Base-by-base conservation (phyloP, 2,888 invertebrate species). In the Parthenolecanium corni region DNA sequence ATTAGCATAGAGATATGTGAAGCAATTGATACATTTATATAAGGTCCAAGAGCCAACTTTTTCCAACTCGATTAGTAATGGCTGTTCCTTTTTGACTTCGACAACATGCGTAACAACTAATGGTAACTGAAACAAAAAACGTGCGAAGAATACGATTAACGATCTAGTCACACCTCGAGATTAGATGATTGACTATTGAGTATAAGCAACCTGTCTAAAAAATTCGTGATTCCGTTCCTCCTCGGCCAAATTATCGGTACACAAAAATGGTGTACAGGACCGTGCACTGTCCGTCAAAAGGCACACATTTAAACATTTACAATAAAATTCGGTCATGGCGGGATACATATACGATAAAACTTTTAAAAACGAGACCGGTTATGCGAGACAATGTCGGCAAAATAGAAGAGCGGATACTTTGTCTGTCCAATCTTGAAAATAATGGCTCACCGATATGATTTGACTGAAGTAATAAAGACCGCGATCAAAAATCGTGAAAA, bases 231-330 rank as follows among this genome's bases (percentile, higher is more conserved):
- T 38, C 38, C 49, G 47, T 49, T 61, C 61, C 6, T 61, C 61
- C 1, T 61, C 61, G 16, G 61, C 38, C 12, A 61, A 20, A 23
- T 6, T 16, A 36, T 49, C 31, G 16, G 38, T 23, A 36, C 49
- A 49, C n/a, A 14, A 18, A 31, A 31, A 31, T 31, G 31, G 31
- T 31, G 9, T 9, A 11, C 16, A 16, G 11, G 11, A 11, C 20
- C 38, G 20, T 16, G 16, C 36, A 36, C 31, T 38, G n/a, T 23
- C 40, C 24, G 36, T 21, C 40, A 49, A 23, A 20, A 51, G 16
- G 40, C 61, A 61, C 23, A 49, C 36, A 21, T 61, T 61, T n/a
- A 61, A 40, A 36, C 61, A 61, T 38, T 51, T 61, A 12, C 61
- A 61, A 49, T 61, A 61, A 49, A 49, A 51, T 24, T 51, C 49